Evolutionary conservation across 2,888 invertebrate genomes (phyloP).

Genomic region (Mystacides longicornis): DNA sequence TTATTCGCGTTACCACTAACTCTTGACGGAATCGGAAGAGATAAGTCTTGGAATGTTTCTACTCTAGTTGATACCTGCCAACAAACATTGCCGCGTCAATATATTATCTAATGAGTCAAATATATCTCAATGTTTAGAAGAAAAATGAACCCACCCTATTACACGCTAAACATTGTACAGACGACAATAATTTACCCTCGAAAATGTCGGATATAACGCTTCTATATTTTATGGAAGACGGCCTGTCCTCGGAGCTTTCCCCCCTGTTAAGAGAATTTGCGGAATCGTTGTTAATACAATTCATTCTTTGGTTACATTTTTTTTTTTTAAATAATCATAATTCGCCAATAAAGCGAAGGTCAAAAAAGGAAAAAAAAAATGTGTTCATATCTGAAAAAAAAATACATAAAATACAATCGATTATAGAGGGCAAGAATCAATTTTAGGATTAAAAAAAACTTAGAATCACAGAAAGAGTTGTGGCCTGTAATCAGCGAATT

Average conservation of each 20-base stretch:
- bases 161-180: conserved; percentile 95
- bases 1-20: conserved; percentile 77
- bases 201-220: conserved; percentile 94
- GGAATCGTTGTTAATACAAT: background rate
- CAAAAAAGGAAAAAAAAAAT: too few relatives aligned
- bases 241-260: conserved; percentile 4
- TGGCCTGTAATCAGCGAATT: too few relatives aligned
- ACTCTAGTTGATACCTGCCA: conserved; percentile 77
- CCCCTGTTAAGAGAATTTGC: background rate
- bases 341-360: too few relatives aligned
- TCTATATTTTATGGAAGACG: conserved; percentile 32
- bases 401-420: too few relatives aligned
- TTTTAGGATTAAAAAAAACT: too few relatives aligned
- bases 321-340: background rate
- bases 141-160: conserved; percentile 56
- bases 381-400: too few relatives aligned
- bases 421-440: too few relatives aligned
- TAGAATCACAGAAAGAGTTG: too few relatives aligned
- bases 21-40: conserved; percentile 89
- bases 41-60: conserved; percentile 95
- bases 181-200: conserved; percentile 90
- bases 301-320: background rate
- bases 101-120: background rate
- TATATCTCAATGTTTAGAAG: background rate
- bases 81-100: too few relatives aligned